Evolutionary conservation across 2,113 vertebrate species (phyloP).

Genomic region (Melanotaenia duboulayi): DNA sequence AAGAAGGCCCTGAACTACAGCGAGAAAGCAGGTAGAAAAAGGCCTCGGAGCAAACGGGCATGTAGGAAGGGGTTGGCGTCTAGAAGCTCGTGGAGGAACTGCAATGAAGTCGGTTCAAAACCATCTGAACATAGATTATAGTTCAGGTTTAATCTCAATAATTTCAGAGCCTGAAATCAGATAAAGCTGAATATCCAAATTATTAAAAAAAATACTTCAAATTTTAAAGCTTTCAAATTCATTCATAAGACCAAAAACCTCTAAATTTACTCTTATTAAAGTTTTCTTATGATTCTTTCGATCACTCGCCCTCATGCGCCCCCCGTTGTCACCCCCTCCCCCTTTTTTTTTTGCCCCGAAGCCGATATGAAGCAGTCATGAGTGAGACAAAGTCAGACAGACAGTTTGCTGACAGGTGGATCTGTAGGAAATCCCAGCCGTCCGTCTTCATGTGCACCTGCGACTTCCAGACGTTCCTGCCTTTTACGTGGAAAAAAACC

Average conservation of each 20-base stretch:
- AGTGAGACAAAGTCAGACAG: constrained; percentile 32
- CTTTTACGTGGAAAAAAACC: constrained; percentile 1
- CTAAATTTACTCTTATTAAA: too few relatives aligned
- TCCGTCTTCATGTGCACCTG: constrained; percentile 59
- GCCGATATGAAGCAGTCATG: background rate
- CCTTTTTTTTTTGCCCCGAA: background rate
- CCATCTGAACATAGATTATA: background rate
- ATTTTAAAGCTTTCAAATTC: background rate
- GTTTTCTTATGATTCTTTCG: too few relatives aligned
- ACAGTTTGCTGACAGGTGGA: constrained; percentile 62
- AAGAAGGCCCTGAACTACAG: constrained; percentile 34
- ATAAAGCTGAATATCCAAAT: too few relatives aligned
- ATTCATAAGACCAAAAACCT: too few relatives aligned
- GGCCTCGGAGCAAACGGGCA: background rate
- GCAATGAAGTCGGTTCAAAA: constrained; percentile 18
- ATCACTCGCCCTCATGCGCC: too few relatives aligned
- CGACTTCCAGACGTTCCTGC: constrained; percentile 30
- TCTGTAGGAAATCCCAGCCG: constrained; percentile 52
- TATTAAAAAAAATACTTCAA: background rate
- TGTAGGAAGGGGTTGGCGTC: too few relatives aligned
- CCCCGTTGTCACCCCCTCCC: background rate
- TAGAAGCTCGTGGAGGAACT: background rate
- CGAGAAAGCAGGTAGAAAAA: constrained; percentile 26
- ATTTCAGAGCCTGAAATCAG: background rate
- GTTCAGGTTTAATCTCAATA: background rate